phyloP scores from a whole-genome alignment of 2,113 vertebrate genomes.

The Pangasianodon gigas region DNA sequence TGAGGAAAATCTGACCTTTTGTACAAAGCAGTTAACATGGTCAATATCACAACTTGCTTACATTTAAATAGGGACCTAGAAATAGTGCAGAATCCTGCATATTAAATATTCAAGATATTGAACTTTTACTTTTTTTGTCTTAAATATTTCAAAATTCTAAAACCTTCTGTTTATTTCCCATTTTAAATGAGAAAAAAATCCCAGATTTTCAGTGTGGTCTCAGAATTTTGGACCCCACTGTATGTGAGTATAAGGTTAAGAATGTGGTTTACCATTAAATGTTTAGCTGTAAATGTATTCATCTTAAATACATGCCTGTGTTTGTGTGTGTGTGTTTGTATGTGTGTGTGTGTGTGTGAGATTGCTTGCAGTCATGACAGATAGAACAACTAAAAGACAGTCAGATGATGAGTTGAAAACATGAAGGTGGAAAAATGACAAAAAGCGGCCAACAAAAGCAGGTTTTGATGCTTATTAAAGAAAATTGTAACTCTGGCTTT shows the following conservation, averaged over 20 bases:
- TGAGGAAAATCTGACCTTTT: not conserved
- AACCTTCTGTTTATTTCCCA: too few species aligned
- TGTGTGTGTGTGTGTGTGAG: not conserved
- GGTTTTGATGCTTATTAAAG: constrained; percentile 77
- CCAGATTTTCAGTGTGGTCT: not conserved
- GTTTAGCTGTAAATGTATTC: not conserved
- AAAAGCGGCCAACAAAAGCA: constrained; percentile 51
- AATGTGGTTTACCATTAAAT: not conserved
- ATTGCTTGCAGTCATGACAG: constrained; percentile 47
- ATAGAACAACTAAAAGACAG: constrained; percentile 30
- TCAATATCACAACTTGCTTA: not conserved
- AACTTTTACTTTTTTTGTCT: not conserved
- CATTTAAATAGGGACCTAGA: not conserved
- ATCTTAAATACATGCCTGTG: not conserved
- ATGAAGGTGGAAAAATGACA: constrained; percentile 20
- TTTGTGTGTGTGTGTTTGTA: not conserved
- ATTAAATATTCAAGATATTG: not conserved
- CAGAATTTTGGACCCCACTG: not conserved
- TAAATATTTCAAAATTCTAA: not conserved
- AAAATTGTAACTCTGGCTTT: constrained; percentile 77
- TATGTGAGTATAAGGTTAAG: not conserved
- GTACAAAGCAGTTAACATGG: not conserved
- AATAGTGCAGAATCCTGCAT: not conserved
- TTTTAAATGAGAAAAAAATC: not conserved
- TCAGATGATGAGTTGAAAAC: constrained; percentile 52